phyloP scores from a whole-genome alignment of 2,113 vertebrate genomes.

The Chaetodon auriga region DNA sequence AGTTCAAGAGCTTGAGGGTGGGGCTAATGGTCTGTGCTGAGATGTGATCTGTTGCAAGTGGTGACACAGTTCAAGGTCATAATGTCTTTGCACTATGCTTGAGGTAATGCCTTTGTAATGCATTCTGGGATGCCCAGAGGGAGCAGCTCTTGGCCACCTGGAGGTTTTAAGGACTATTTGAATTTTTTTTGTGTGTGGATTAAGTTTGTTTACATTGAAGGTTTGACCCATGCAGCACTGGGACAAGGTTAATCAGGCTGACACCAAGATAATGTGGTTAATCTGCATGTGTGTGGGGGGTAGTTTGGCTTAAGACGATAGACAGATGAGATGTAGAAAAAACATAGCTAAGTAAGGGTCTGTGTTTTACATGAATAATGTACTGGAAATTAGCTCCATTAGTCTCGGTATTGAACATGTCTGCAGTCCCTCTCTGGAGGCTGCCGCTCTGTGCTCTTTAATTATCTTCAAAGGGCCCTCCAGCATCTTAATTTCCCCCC shows the following conservation, averaged over 20 bases:
- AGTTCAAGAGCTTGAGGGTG: slow-evolving; percentile 26
- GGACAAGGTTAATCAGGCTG: slow-evolving; percentile 63
- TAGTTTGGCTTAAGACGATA: slow-evolving; percentile 38
- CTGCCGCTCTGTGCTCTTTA: slow-evolving; percentile 84
- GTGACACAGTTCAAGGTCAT: slow-evolving; percentile 63
- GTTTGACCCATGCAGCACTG: slow-evolving; percentile 17
- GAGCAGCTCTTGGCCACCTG: not conserved
- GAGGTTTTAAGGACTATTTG: slow-evolving; percentile 9
- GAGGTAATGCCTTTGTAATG: slow-evolving; percentile 52
- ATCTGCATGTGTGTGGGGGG: slow-evolving; percentile 21
- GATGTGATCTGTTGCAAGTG: slow-evolving; percentile 13
- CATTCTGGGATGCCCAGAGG: slow-evolving; percentile 7
- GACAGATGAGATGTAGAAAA: slow-evolving; percentile 55
- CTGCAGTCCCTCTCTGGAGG: slow-evolving; percentile 80
- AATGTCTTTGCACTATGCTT: slow-evolving; percentile 7
- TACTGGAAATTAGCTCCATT: slow-evolving; percentile 85
- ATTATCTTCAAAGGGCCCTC: slow-evolving; percentile 85
- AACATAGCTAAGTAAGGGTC: slow-evolving; percentile 67
- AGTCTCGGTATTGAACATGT: slow-evolving; percentile 84
- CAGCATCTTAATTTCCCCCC: slow-evolving; percentile 83
- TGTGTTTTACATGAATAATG: slow-evolving; percentile 85
- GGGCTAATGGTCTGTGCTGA: slow-evolving; percentile 40
- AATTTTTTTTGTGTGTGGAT: slow-evolving; percentile 13
- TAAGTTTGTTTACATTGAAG: slow-evolving; percentile 59
- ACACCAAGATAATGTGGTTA: slow-evolving; percentile 24